Base-by-base conservation (phyloP, 2,888 invertebrate species). In the Parthenolecanium corni region DNA sequence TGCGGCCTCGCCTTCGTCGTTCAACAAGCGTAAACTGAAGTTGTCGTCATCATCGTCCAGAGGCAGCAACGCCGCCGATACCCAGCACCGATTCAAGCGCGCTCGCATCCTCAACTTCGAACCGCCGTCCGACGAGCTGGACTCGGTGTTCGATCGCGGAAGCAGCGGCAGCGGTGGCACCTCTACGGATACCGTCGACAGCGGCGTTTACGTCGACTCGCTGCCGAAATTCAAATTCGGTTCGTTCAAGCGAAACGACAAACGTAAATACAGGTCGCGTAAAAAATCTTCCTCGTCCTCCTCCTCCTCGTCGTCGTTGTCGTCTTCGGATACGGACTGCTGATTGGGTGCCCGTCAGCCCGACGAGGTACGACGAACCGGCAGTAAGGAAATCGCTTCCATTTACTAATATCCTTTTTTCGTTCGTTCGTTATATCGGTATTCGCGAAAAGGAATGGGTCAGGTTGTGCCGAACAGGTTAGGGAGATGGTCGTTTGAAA, bases 191-290 rank as follows among this genome's bases (percentile, higher is more conserved):
- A 62, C 52, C 20, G 23, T 62, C 9, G 62, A 52, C 31, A 62
- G 52, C 52, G 62, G 52, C 16, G 62, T 62, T 20, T 52, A 44
- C 18, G 51, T 58, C 21, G 21, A 58, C 20, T 58, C 58, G 16
- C 38, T 21, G 20, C 49, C 58, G n/a, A 47, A 49, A 38, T 47
- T 23, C 23, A 62, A 62, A 14, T 63, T 63, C 36, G 24, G 25
- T 16, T 53, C 53, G 20, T 63, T 63, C n/a, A 63, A 53, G 46
- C 40, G 53, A 31, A 63, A 46, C 53, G 52, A 63, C 21, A 63
- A 63, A 47, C 52, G 63, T 23, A 52, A 52, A 23, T 63, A 63
- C 20, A 24, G 53, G n/a, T 24, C 63, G 1, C 52, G 36, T 1
- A 52, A 16, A 14, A 20, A 31, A 36, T 46, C 57, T 42, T 24